A percentile compares a stretch with the other conserved stretches of the same genome.
Conservation (phyloP, 2,888 invertebrate species). For the Ichneumon xanthorius region DNA sequence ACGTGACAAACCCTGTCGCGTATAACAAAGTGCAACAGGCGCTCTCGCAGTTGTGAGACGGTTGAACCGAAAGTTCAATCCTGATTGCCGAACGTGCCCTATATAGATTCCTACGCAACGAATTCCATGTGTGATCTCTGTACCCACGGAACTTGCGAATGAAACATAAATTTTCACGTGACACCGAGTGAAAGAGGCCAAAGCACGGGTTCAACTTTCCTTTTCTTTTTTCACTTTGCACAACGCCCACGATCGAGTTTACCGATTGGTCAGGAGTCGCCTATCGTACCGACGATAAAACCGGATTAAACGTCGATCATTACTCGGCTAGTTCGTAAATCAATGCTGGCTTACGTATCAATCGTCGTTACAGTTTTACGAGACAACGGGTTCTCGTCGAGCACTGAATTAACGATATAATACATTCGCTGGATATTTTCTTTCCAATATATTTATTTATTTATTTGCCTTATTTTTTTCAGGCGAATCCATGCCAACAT, state of each 20-base stretch:
- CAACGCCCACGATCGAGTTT: slow-evolving; percentile 14
- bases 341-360: slow-evolving; percentile 44
- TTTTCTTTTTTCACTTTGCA: slow-evolving; percentile 29
- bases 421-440: not conserved
- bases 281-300: slow-evolving; percentile 58
- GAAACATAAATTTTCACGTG: slow-evolving; percentile 18
- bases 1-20: not conserved
- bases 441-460: not conserved
- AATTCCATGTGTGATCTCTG: slow-evolving; percentile 41
- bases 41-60: not conserved
- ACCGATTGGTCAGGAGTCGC: slow-evolving; percentile 32
- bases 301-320: slow-evolving; percentile 72
- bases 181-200: slow-evolving; percentile 13
- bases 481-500: slow-evolving; percentile 95
- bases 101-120: slow-evolving; percentile 31
- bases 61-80: slow-evolving; percentile 27
- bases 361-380: slow-evolving; percentile 13
- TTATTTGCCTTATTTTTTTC: slow-evolving; percentile 64
- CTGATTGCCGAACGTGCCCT: slow-evolving; percentile 30
- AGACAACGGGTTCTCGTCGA: not conserved
- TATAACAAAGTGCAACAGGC: not conserved
- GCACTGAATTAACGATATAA: slow-evolving; percentile 16
- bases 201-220: slow-evolving; percentile 24
- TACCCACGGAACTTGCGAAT: slow-evolving; percentile 14
- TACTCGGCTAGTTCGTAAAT: slow-evolving; percentile 72